These are phyloP conservation scores for Notospermus geniculatus DNA, from an alignment of 1,140 invertebrate genomes.

Conservation along the genomic window DNA sequence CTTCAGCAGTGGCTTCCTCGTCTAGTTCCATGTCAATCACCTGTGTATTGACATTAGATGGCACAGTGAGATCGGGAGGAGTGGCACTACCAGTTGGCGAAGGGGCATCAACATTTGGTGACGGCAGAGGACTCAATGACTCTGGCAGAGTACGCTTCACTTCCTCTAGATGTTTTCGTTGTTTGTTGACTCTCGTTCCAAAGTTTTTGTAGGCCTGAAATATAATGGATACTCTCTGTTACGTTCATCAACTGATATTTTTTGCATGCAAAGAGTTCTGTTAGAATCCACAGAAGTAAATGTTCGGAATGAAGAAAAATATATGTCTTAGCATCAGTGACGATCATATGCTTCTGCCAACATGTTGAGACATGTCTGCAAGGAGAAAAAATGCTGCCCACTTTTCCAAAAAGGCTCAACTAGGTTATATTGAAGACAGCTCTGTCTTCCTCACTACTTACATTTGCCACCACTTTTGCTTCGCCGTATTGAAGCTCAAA, in stretches of 20 bases:
- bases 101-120: constrained; percentile 65
- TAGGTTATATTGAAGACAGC: not conserved
- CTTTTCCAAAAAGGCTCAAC: not conserved
- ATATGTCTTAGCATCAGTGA: not conserved
- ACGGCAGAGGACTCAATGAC: constrained; percentile 42
- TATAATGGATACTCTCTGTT: constrained; percentile 16
- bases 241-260: no score
- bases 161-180: constrained; percentile 82
- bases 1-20: constrained; percentile 20
- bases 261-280: not conserved
- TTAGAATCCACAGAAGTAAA: not conserved
- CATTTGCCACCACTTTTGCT: constrained; percentile 89
- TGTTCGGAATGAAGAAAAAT: not conserved
- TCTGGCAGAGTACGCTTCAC: constrained; percentile 63
- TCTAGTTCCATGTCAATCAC: constrained; percentile 40
- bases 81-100: constrained; percentile 60
- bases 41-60: constrained; percentile 27
- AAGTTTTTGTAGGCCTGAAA: constrained; percentile 88
- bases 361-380: not conserved
- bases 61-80: constrained; percentile 18
- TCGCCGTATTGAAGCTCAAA: constrained; percentile 86
- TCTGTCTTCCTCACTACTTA: constrained; percentile 60
- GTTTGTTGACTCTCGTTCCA: constrained; percentile 76
- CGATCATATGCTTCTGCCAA: not conserved
- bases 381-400: not conserved